Evolutionary conservation across 2,113 vertebrate genomes (phyloP).

Genomic region (Ictalurus furcatus): DNA sequence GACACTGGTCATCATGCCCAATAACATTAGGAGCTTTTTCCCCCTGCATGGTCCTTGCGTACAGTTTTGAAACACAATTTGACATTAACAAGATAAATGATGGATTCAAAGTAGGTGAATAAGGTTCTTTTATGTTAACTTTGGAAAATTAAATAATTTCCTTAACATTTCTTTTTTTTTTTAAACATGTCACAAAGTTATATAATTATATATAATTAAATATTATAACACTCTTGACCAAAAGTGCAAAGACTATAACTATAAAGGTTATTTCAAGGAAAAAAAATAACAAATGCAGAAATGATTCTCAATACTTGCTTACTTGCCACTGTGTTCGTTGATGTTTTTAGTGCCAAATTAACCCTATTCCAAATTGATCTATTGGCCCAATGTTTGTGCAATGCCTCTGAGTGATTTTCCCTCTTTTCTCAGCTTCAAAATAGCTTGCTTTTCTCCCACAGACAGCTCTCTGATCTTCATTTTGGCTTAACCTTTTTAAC

Average conservation of each 20-base stretch:
- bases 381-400: too few species aligned
- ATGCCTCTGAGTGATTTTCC: too few species aligned
- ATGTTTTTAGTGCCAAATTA: too few species aligned
- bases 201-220: not conserved
- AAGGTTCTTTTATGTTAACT: not conserved
- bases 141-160: not conserved
- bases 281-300: not conserved
- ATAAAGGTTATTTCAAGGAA: not conserved
- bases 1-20: constrained; percentile 57
- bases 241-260: not conserved
- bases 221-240: not conserved
- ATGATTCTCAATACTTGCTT: not conserved
- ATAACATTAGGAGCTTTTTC: constrained; percentile 59
- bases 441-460: too few species aligned
- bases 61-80: constrained; percentile 45
- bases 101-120: constrained; percentile 35
- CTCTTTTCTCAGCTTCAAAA: too few species aligned
- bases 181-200: not conserved
- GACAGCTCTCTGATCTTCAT: too few species aligned
- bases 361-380: too few species aligned
- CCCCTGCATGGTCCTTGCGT: constrained; percentile 17
- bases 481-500: too few species aligned
- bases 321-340: not conserved
- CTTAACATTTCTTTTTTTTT: not conserved
- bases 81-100: constrained; percentile 43